These are phyloP conservation scores for Calliscelio sp. DNA, from an alignment of 2,888 invertebrate species.

Conservation along the genomic window DNA sequence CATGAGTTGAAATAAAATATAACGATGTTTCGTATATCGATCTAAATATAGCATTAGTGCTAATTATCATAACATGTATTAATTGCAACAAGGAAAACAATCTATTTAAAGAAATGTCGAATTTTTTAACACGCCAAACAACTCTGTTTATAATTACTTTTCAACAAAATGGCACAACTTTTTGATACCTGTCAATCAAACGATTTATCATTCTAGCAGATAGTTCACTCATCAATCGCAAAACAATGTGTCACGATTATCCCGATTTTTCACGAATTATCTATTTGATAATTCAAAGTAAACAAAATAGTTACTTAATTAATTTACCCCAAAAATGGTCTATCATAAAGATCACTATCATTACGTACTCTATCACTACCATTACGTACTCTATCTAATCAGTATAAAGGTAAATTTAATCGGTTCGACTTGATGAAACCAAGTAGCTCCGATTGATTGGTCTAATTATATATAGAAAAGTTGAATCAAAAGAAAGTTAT, in stretches of 20 bases:
- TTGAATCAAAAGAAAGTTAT: not conserved
- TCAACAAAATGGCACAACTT: too few relatives aligned
- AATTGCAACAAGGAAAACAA: slow-evolving; percentile 51
- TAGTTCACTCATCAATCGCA: not conserved
- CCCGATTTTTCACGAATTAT: slow-evolving; percentile 14
- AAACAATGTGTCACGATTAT: not conserved
- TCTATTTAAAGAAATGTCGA: slow-evolving; percentile 21
- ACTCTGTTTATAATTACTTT: not conserved
- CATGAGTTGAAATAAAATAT: too few relatives aligned
- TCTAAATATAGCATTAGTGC: slow-evolving; percentile 9
- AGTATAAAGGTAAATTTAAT: slow-evolving; percentile 7
- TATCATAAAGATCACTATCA: not conserved
- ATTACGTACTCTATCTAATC: slow-evolving; percentile 39
- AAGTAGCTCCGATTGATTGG: slow-evolving; percentile 4
- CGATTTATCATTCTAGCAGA: too few relatives aligned
- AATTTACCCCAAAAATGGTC: not conserved
- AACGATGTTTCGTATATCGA: not conserved
- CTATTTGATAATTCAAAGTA: slow-evolving; percentile 15
- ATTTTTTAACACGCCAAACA: slow-evolving; percentile 10
- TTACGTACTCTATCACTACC: too few relatives aligned
- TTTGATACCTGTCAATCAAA: too few relatives aligned
- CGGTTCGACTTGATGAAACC: not conserved
- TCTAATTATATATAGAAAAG: not conserved
- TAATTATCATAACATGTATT: slow-evolving; percentile 39
- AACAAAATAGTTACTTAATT: slow-evolving; percentile 17